A percentile compares a stretch with the other conserved stretches of the same genome.
These are phyloP conservation scores for Endotricha flammealis DNA, from an alignment of 2,888 invertebrate species.

Conservation along the genomic window DNA sequence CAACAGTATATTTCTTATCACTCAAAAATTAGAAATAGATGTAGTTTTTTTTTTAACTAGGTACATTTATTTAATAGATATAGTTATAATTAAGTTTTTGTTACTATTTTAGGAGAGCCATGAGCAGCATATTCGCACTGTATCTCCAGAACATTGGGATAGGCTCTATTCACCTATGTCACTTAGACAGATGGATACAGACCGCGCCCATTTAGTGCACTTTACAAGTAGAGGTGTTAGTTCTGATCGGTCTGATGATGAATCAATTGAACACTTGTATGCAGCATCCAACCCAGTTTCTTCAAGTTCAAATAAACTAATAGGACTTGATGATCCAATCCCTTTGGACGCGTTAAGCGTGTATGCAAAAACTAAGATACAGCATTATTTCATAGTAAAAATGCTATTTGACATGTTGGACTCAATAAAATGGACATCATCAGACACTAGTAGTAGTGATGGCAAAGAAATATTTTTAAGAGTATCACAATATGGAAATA, in stretches of 20 bases:
- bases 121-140: conserved; percentile 49
- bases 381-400: conserved; percentile 41
- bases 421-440: conserved; percentile 20
- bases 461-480: too few species aligned
- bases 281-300: too few species aligned
- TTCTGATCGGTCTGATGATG: too few species aligned
- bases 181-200: background rate
- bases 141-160: conserved; percentile 38
- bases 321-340: conserved; percentile 36
- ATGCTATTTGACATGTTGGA: conserved; percentile 41
- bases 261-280: too few species aligned
- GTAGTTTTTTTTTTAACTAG: too few species aligned
- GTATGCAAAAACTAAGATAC: conserved; percentile 22
- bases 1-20: too few species aligned
- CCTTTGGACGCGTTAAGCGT: conserved; percentile 29
- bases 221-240: background rate
- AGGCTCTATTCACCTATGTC: conserved; percentile 9
- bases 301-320: conserved; percentile 31
- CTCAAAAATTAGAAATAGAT: too few species aligned
- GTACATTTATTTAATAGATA: too few species aligned
- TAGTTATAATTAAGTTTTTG: too few species aligned
- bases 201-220: conserved; percentile 4
- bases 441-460: too few species aligned
- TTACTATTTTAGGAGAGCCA: conserved; percentile 42
- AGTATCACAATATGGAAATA: too few species aligned